Conservation (phyloP, 2,888 invertebrate genomes). For the Tetragonisca angustula region DNA sequence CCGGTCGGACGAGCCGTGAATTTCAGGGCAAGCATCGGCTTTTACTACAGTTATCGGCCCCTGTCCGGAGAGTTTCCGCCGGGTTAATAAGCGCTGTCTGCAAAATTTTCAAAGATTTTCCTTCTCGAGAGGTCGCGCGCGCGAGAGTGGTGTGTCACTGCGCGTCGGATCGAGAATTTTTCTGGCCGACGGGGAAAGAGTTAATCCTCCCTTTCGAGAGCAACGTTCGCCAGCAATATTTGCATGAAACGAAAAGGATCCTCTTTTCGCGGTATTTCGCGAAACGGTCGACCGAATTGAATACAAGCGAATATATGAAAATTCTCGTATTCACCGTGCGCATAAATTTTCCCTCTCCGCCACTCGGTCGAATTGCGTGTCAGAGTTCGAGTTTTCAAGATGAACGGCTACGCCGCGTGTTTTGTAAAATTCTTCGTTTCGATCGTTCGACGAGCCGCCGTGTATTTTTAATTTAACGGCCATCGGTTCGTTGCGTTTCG, state of each 20-base stretch:
- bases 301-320: not conserved
- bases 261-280: not conserved
- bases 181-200: not conserved
- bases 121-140: not conserved
- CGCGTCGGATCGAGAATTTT: conserved; percentile 12
- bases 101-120: conserved; percentile 25
- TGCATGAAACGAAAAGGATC: conserved; percentile 9
- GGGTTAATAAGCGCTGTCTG: conserved; percentile 17
- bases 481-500: conserved; percentile 31
- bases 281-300: not conserved
- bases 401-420: not conserved
- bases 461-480: conserved; percentile 44
- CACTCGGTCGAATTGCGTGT: not conserved
- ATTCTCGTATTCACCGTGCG: not conserved
- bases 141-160: not conserved
- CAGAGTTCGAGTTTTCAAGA: not conserved
- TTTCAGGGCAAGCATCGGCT: conserved; percentile 43
- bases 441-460: not conserved
- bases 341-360: not conserved
- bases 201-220: conserved; percentile 9
- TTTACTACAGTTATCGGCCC: conserved; percentile 1
- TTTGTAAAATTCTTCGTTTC: conserved; percentile 4
- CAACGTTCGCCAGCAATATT: conserved; percentile 11
- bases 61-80: conserved; percentile 1
- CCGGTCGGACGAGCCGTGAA: conserved; percentile 45